These are phyloP conservation scores for Pseudeuparius sepicola DNA, from an alignment of 2,888 invertebrate species.

Conservation along the genomic window DNA sequence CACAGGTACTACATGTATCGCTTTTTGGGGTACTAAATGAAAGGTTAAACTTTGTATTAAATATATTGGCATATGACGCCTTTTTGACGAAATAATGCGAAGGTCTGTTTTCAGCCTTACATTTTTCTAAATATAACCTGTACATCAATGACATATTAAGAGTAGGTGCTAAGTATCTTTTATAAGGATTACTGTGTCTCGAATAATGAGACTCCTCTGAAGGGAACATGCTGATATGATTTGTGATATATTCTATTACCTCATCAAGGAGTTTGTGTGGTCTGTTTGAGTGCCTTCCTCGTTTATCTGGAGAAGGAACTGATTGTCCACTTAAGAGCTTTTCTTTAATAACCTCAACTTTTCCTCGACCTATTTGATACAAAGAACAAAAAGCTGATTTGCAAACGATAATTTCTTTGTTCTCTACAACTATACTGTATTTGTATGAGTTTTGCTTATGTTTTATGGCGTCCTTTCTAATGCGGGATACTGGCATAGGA, in stretches of 20 bases:
- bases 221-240: not conserved
- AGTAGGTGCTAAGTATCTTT: conserved; percentile 9
- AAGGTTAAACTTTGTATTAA: not conserved
- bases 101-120: not conserved
- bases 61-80: not conserved
- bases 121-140: not conserved
- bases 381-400: conserved; percentile 8
- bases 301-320: conserved; percentile 4
- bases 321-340: not conserved
- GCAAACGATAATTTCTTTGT: conserved; percentile 4
- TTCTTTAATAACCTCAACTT: conserved; percentile 4
- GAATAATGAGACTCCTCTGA: conserved; percentile 11
- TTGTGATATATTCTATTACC: conserved; percentile 1
- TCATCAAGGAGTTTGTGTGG: conserved; percentile 5
- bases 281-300: conserved; percentile 5
- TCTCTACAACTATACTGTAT: not conserved
- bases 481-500: conserved; percentile 5
- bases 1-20: conserved; percentile 5
- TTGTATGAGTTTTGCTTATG: conserved; percentile 9
- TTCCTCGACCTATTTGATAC: conserved; percentile 4
- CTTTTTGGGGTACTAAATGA: conserved; percentile 1
- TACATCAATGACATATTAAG: conserved; percentile 10
- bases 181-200: conserved; percentile 10
- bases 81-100: not conserved
- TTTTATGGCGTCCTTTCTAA: conserved; percentile 13